A percentile compares a stretch with the other conserved stretches of the same genome.
Conservation (phyloP, 2,888 invertebrate genomes). For the Callyntrura sp. region DNA sequence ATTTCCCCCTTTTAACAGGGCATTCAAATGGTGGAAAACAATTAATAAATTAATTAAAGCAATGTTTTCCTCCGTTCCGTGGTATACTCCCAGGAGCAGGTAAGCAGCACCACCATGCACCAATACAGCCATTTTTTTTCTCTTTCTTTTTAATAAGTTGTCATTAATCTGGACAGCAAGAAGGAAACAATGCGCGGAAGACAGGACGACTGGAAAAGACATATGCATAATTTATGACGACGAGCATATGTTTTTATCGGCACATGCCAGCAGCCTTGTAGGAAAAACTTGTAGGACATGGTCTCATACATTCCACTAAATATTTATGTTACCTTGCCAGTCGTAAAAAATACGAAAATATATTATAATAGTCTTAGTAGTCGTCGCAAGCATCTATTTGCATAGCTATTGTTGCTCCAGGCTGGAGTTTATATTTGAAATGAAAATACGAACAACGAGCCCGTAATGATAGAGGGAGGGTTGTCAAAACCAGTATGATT, state of each 20-base stretch:
- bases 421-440: conserved; percentile 12
- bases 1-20: too few relatives aligned
- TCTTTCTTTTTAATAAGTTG: too few relatives aligned
- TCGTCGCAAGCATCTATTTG: too few relatives aligned
- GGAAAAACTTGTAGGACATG: background rate
- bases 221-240: conserved; percentile 46
- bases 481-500: background rate
- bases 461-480: background rate
- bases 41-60: background rate
- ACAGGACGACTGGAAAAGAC: background rate
- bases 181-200: background rate
- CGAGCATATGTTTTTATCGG: conserved; percentile 43
- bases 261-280: conserved; percentile 47
- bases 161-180: too few relatives aligned
- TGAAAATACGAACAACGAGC: background rate
- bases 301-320: background rate
- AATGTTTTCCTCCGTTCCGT: too few relatives aligned
- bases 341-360: background rate
- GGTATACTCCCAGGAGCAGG: too few relatives aligned
- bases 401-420: conserved; percentile 54
- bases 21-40: background rate
- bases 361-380: too few relatives aligned
- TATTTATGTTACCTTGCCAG: background rate
- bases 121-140: too few relatives aligned
- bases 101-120: too few relatives aligned